Percentiles rank a stretch among this genome's conserved stretches.
These are phyloP conservation scores for Siderastrea radians DNA, from an alignment of 92 coral and sea anemone genomes.

Conservation along the genomic window DNA sequence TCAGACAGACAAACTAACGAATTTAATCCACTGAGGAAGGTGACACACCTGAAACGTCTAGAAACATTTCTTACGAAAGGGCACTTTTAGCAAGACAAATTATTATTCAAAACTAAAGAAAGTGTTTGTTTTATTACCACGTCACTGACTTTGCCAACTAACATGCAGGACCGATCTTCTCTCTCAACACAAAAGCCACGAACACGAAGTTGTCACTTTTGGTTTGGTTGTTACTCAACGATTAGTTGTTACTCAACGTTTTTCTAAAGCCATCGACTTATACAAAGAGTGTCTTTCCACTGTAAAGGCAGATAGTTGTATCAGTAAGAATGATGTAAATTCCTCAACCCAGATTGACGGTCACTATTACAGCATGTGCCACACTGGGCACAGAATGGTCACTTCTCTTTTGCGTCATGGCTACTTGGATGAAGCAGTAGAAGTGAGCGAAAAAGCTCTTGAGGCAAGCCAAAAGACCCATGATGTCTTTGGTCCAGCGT, in stretches of 20 bases:
- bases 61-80: no score
- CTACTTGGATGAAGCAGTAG: not conserved
- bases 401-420: slow-evolving; percentile 1
- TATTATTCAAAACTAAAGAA: no score
- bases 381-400: not conserved
- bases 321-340: not conserved
- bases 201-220: no score
- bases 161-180: no score
- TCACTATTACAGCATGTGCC: not conserved
- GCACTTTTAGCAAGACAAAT: no score
- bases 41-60: no score
- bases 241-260: not conserved
- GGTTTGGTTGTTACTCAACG: no score
- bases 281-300: not conserved
- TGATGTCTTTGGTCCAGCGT: not conserved
- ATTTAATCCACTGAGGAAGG: no score
- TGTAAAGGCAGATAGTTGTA: not conserved
- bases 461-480: not conserved
- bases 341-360: not conserved
- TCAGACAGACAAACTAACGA: no score
- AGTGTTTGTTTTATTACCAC: no score
- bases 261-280: not conserved
- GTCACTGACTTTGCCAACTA: no score
- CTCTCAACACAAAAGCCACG: no score
- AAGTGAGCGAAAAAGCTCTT: not conserved